Base-by-base conservation (phyloP, 2,888 invertebrate species). In the Drosophila picticornis region DNA sequence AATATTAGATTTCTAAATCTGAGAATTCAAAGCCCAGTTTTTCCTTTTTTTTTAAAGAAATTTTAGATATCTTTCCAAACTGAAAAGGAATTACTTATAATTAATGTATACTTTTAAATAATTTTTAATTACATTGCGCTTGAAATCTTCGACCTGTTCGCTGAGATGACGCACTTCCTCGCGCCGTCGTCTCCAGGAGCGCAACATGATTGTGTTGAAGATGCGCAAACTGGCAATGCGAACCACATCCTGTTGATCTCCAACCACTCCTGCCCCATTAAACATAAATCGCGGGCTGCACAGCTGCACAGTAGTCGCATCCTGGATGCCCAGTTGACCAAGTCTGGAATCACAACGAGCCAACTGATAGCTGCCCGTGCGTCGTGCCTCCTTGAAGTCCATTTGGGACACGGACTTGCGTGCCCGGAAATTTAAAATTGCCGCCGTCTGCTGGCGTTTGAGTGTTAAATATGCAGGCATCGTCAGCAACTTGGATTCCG, bases 161-260 rank as follows among this genome's bases (percentile, higher is more conserved):
- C 32, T 79, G 27, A 93, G 80, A n/a, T 84, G 75, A 27, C 89
- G 86, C 4, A 93, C 93, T n/a, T 93, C 92, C 38, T 91, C 91
- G 1, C 93, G 90, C 10, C 92, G 81, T n/a, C 88, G 91, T 13
- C 93, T 91, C 93, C 92, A 93, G 34, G 92, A 91, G 52, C 92
- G 92, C 61, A 93, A 22, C 91, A 93, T 92, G 16, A 93, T 90
- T 0, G 90, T 89, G 7, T 92, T 91, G 31, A 92, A 92, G n/a
- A 93, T 86, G 22, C 88, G 89, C 83, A 93, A 80, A 4, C 92
- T 91, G 31, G 93, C 93, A 16, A 89, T 67, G 48, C 88, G 91
- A 46, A 46, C 25, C 7, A 89, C 65, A 60, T 90, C 88, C 63
- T 89, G 86, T 9, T 80, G 22, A 6, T 46, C 25, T 46, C 4